These are phyloP conservation scores for Phacellophora camtschatica DNA, from an alignment of 30 jellyfish, hydroid and myxozoan genomes.

Conservation along the genomic window DNA sequence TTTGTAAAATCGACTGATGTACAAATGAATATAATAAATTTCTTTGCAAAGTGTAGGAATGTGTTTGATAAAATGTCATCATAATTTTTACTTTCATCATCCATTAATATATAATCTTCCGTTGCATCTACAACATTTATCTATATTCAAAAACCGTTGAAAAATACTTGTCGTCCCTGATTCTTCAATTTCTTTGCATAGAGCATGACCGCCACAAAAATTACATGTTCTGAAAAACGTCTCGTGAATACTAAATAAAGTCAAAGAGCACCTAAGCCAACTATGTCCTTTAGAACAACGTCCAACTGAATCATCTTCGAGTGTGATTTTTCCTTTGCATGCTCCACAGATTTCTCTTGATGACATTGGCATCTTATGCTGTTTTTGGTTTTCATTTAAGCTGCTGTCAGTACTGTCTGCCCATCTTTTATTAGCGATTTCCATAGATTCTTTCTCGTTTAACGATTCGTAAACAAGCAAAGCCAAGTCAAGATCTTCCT, in stretches of 20 bases:
- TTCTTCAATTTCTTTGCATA: background rate
- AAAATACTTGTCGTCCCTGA: background rate
- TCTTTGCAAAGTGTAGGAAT: no score
- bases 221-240: background rate
- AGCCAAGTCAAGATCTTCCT: constrained; percentile 13
- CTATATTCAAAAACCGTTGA: background rate
- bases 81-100: no score
- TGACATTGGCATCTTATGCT: background rate
- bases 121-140: background rate
- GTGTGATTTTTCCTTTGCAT: background rate
- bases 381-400: no score
- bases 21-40: no score
- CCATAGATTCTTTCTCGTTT: background rate
- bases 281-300: background rate
- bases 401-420: no score
- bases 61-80: background rate
- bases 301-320: background rate
- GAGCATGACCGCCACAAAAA: background rate
- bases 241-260: background rate
- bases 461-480: background rate
- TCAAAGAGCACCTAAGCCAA: background rate
- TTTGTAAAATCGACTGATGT: no score
- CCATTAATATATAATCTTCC: background rate
- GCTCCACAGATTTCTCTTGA: background rate
- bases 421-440: background rate